phyloP scores from a whole-genome alignment of 2,113 vertebrate genomes.

The Euleptes europaea region DNA sequence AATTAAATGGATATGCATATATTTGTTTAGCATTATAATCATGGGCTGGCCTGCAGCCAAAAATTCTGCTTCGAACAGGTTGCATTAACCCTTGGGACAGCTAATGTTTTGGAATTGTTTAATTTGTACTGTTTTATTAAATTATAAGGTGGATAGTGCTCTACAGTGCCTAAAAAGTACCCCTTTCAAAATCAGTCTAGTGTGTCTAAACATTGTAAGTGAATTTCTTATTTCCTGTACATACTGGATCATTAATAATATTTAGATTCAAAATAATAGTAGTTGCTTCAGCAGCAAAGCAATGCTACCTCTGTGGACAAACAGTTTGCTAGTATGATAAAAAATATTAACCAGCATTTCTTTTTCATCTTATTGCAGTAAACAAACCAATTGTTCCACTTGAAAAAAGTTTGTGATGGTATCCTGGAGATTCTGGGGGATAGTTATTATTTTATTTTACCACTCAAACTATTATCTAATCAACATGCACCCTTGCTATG shows the following conservation, averaged over 20 bases:
- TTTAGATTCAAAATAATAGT: background rate
- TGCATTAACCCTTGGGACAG: constrained; percentile 43
- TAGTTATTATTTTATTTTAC: background rate
- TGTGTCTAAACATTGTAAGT: background rate
- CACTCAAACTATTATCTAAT: too few species aligned
- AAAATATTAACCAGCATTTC: background rate
- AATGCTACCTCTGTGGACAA: background rate
- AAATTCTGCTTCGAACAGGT: constrained; percentile 24
- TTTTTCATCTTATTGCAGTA: background rate
- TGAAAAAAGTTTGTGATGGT: too few species aligned
- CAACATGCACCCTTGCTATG: too few species aligned
- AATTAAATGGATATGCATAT: background rate
- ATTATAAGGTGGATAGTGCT: fast-evolving
- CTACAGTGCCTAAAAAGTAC: background rate
- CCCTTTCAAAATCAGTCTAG: background rate
- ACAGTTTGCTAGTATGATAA: background rate
- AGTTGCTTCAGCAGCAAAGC: background rate
- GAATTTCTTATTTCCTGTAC: background rate
- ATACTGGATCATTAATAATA: background rate
- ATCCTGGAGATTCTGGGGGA: too few species aligned
- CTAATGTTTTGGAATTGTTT: background rate
- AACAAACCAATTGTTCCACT: background rate
- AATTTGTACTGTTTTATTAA: background rate
- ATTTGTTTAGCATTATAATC: background rate
- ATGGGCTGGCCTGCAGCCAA: constrained; percentile 25